These are phyloP conservation scores for Archaeoteleia sp. DNA, from an alignment of 2,888 invertebrate genomes.

Conservation along the genomic window DNA sequence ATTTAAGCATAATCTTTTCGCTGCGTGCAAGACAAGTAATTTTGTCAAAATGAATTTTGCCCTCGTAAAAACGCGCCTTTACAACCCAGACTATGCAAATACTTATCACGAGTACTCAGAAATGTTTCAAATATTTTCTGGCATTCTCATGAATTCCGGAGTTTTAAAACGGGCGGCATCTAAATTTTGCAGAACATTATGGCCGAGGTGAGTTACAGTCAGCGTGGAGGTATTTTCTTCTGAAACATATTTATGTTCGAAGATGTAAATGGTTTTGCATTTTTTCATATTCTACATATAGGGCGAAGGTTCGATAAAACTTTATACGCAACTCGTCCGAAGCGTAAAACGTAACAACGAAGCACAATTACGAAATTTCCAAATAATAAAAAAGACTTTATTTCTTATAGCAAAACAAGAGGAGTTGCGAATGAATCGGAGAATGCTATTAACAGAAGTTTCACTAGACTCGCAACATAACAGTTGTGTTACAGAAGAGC, in stretches of 20 bases:
- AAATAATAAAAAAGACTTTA: too few species aligned
- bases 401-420: conserved; percentile 31
- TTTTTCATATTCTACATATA: too few species aligned
- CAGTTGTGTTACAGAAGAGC: conserved; percentile 10
- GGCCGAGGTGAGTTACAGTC: conserved; percentile 38
- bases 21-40: too few species aligned
- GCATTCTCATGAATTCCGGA: conserved; percentile 45
- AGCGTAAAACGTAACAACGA: conserved; percentile 35
- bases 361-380: conserved; percentile 31
- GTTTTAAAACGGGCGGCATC: conserved; percentile 44
- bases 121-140: conserved; percentile 49
- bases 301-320: background rate
- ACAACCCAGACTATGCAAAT: conserved; percentile 37
- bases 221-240: conserved; percentile 12
- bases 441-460: conserved; percentile 10
- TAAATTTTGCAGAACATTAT: conserved; percentile 48
- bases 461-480: conserved; percentile 2
- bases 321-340: conserved; percentile 18
- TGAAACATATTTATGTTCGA: conserved; percentile 39
- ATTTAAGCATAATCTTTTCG: too few species aligned
- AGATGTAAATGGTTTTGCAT: conserved; percentile 23
- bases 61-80: conserved; percentile 20
- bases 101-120: conserved; percentile 34
- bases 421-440: conserved; percentile 4
- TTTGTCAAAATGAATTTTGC: conserved; percentile 42